phyloP scores from a whole-genome alignment of 2,797 vertebrate species.

The Eulemur albifrons region DNA sequence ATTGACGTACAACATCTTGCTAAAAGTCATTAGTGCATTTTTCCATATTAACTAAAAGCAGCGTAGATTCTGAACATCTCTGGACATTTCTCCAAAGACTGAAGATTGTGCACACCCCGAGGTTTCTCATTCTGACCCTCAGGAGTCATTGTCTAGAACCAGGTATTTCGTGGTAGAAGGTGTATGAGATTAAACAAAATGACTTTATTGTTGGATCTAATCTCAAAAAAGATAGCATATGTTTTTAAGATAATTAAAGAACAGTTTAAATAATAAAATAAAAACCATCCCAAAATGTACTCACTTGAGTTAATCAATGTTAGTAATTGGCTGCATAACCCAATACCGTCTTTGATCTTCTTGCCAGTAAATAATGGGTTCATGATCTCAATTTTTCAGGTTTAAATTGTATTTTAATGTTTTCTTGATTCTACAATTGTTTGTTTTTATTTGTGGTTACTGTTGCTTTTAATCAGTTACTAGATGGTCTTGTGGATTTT shows the following conservation, averaged over 20 bases:
- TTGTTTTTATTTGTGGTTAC: neutral
- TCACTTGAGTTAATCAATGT: neutral
- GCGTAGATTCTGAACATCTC: neutral
- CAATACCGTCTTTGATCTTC: neutral
- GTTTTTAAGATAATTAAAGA: neutral
- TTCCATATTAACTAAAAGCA: neutral
- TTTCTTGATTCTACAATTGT: neutral
- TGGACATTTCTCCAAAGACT: neutral
- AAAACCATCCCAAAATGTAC: neutral
- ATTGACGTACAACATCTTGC: neutral
- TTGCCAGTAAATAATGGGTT: neutral
- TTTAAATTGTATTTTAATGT: neutral
- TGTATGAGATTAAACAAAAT: neutral
- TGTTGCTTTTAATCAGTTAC: neutral
- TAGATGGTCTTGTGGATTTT: neutral
- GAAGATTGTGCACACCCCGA: accelerated
- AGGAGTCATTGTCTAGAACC: accelerated
- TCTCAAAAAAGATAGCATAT: neutral
- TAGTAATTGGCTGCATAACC: accelerated
- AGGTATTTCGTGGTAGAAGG: neutral
- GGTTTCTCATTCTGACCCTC: neutral
- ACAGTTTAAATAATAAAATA: neutral
- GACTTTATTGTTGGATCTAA: neutral
- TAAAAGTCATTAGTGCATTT: neutral
- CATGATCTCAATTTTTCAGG: neutral